These are phyloP conservation scores for Hemiprocne comata DNA, from an alignment of 2,113 vertebrate species.

Conservation along the genomic window DNA sequence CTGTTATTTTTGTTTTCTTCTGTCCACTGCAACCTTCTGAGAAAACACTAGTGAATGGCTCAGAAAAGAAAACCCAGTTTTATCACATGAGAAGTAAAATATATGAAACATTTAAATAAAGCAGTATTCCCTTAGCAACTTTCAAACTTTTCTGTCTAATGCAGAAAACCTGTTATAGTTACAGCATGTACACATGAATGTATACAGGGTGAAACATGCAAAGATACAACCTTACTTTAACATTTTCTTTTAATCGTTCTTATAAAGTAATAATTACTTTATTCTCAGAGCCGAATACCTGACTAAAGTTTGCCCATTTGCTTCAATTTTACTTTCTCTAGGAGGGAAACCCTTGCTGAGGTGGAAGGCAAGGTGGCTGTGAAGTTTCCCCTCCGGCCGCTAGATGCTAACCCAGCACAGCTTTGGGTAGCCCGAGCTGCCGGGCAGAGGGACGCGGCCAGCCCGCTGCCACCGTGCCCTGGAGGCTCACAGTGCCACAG, in stretches of 20 bases:
- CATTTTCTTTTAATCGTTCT: neutral
- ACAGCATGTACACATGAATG: accelerated
- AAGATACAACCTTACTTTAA: neutral
- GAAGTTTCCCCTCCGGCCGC: constrained; percentile 22
- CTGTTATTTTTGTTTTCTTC: neutral
- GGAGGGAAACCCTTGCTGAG: neutral
- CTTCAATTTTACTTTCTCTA: neutral
- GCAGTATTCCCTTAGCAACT: neutral
- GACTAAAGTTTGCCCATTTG: neutral
- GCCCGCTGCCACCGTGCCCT: accelerated
- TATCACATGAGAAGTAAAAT: neutral
- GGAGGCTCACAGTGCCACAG: neutral
- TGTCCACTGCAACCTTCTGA: neutral
- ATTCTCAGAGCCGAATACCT: neutral
- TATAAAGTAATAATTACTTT: neutral
- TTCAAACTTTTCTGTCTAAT: neutral
- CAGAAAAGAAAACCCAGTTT: neutral
- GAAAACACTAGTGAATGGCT: neutral
- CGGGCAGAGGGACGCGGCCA: neutral
- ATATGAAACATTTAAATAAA: neutral
- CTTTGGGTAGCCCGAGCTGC: too few species aligned
- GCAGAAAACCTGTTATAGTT: neutral
- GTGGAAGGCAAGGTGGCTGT: accelerated
- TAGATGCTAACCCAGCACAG: constrained; percentile 1
- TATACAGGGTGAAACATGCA: neutral